phyloP scores from a whole-genome alignment of 2,113 vertebrate genomes.

The Gobius niger region DNA sequence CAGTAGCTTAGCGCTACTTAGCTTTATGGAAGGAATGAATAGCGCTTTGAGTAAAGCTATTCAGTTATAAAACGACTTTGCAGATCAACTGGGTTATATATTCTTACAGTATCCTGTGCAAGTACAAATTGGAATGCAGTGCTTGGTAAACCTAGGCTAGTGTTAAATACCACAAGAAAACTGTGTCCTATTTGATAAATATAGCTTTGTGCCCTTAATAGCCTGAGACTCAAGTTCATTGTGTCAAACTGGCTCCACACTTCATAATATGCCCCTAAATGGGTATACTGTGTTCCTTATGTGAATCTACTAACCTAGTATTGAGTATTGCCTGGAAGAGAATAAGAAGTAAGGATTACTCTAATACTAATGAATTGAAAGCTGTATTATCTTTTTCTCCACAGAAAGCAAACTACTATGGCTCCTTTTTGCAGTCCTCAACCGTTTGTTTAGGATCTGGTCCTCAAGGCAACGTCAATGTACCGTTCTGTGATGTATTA shows the following conservation, averaged over 20 bases:
- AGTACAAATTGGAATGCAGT: neutral
- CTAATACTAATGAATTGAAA: neutral
- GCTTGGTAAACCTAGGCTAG: neutral
- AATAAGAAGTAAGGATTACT: neutral
- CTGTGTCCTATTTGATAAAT: constrained; percentile 37
- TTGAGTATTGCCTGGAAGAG: neutral
- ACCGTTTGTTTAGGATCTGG: constrained; percentile 86
- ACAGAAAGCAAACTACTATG: constrained; percentile 92
- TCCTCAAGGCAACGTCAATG: constrained; percentile 80
- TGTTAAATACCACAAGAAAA: constrained; percentile 3
- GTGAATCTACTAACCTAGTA: neutral
- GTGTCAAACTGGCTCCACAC: constrained; percentile 21
- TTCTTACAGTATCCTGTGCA: neutral
- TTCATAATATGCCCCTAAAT: constrained; percentile 30
- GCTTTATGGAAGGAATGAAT: no score
- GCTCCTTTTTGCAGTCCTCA: constrained; percentile 90
- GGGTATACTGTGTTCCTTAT: constrained; percentile 17
- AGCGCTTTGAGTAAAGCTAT: neutral
- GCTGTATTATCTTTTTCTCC: neutral
- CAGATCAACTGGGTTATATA: neutral
- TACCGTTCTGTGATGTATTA: constrained; percentile 87
- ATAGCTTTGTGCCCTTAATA: constrained; percentile 19
- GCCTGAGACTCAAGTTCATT: constrained; percentile 37
- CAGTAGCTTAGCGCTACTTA: no score
- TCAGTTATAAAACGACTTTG: neutral